Base-by-base conservation (phyloP, 2,888 invertebrate genomes). In the Aplocera efformata region DNA sequence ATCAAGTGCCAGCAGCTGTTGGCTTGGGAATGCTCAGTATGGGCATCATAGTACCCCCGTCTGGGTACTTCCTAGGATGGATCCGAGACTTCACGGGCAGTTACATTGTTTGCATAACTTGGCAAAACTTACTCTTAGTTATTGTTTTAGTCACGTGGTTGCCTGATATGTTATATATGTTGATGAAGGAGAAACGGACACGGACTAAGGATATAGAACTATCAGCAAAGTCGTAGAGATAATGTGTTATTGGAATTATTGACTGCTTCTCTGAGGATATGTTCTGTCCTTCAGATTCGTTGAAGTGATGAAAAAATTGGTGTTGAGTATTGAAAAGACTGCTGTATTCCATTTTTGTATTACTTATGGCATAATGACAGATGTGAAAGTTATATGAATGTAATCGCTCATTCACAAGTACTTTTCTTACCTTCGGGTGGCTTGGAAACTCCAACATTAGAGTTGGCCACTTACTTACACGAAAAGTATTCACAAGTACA, bases 21-120 rank as follows among this genome's bases (percentile, higher is more conserved):
- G 94, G 94, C 0, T 79, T 94, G 1, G 93, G 92, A 51, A 94
- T 94, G 94, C 84, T 94, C 31, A 88, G 90, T 0, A 93, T 93
- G 83, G 93, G 93, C 1, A 63, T 93, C 1, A 85, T 92, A 21
- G 92, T 93, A 0, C 91, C 93, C 4, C 90, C 91, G 1, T 64
- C 91, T 1, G 94, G 93, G 1, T 92, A 92, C 51, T 74, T 90
- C 77, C 63, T 85, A 60, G 92, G 93, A 10, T 92, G 91, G 90
- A 80, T 93, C 33, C 89, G 93, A 56, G 94, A 94, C 60, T 89
- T 83, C 37, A 90, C 91, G 1, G 81, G 75, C 8, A 93, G 92
- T 50, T 94, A 91, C 60, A 64, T 89, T 1, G 60, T 90, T 1
- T 92, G 92, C 43, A 90, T 94, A 48, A 91, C 93, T 44, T 89